These are phyloP conservation scores for Mormyrus lacerda DNA, from an alignment of 2,113 vertebrate genomes.

Conservation along the genomic window DNA sequence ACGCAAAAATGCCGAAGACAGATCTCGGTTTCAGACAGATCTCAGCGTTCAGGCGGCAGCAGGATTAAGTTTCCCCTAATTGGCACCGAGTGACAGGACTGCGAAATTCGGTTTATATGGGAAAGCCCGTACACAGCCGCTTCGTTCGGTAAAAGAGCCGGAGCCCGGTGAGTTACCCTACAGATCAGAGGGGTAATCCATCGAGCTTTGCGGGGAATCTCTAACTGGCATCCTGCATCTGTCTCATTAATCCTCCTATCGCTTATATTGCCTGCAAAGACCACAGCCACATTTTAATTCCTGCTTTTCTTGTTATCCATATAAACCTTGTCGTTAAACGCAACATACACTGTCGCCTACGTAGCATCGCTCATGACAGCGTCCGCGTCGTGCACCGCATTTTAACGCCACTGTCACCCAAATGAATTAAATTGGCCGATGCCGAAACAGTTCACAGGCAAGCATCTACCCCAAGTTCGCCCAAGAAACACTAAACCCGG, in stretches of 20 bases:
- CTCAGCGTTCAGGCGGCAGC: not conserved
- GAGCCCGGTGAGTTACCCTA: not conserved
- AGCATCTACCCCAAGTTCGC: no score
- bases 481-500: no score
- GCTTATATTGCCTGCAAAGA: conserved; percentile 16
- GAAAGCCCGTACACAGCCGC: not conserved
- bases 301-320: not conserved
- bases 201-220: conserved; percentile 19
- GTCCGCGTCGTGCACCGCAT: conserved; percentile 8
- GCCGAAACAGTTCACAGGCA: no score
- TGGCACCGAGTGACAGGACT: not conserved
- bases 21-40: not conserved
- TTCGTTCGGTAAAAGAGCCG: not conserved
- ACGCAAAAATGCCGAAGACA: not conserved
- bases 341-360: not conserved
- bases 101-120: not conserved
- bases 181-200: conserved; percentile 15
- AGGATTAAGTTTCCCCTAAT: not conserved
- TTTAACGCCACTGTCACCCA: not conserved
- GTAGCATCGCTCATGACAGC: not conserved
- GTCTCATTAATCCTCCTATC: conserved; percentile 32
- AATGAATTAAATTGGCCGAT: not conserved
- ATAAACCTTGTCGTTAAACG: not conserved
- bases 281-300: conserved; percentile 5
- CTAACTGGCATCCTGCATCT: conserved; percentile 13